Conservation (phyloP, 2,888 invertebrate genomes). For the Galeruca laticollis region DNA sequence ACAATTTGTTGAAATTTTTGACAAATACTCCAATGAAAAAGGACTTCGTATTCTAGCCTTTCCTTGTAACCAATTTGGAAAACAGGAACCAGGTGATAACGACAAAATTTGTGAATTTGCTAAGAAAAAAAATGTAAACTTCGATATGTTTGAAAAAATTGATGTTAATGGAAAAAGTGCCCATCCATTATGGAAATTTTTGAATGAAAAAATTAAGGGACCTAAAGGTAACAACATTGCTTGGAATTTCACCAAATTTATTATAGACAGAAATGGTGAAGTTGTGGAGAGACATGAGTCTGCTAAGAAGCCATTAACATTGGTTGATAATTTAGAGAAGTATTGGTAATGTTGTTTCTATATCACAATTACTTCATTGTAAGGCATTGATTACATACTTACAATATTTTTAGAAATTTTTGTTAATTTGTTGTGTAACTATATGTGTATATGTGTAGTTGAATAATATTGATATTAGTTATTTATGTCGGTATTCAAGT, state of each 20-base stretch:
- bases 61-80: constrained; percentile 88
- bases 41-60: constrained; percentile 85
- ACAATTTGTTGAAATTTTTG: constrained; percentile 79
- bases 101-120: constrained; percentile 76
- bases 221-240: constrained; percentile 76
- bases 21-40: constrained; percentile 76
- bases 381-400: background rate
- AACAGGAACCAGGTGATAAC: constrained; percentile 75
- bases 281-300: constrained; percentile 76
- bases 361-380: background rate
- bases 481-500: background rate
- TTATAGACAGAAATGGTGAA: constrained; percentile 79
- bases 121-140: constrained; percentile 73
- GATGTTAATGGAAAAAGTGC: constrained; percentile 76
- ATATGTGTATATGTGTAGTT: too few species aligned
- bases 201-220: constrained; percentile 71
- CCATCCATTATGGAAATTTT: constrained; percentile 76
- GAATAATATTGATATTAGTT: background rate
- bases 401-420: background rate
- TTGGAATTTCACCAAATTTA: constrained; percentile 92
- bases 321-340: constrained; percentile 61
- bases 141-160: constrained; percentile 81
- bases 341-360: constrained; percentile 57
- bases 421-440: background rate
- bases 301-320: constrained; percentile 58